Percentiles rank a stretch among this genome's conserved stretches.
Conservation (phyloP, 2,888 invertebrate species). For the Epistrophe eligans region DNA sequence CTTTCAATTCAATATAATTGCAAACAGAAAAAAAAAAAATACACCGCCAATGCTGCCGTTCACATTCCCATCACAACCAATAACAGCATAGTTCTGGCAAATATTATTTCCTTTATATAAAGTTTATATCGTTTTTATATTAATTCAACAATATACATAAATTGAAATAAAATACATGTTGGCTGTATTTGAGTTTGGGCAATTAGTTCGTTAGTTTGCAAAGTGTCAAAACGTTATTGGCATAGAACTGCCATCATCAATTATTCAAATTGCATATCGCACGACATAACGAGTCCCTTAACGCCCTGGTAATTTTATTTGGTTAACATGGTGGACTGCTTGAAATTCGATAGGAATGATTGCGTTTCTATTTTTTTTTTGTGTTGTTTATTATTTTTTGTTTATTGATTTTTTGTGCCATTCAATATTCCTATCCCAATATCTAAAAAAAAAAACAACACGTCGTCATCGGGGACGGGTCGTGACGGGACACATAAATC, state of each 20-base stretch:
- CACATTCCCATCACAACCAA: neutral
- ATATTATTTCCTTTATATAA: neutral
- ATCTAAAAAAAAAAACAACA: neutral
- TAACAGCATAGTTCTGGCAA: neutral
- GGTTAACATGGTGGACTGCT: slow-evolving; percentile 6
- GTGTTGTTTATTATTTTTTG: neutral
- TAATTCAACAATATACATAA: neutral
- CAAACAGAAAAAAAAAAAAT: neutral
- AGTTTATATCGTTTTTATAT: neutral
- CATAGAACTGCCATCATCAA: slow-evolving; percentile 38
- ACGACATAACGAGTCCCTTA: neutral
- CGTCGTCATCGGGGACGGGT: neutral
- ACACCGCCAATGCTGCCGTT: neutral
- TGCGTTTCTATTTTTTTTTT: slow-evolving; percentile 2
- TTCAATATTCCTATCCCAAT: neutral
- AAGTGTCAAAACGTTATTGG: slow-evolving; percentile 37
- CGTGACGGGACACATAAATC: slow-evolving; percentile 5
- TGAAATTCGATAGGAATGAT: slow-evolving; percentile 32
- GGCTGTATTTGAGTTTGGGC: slow-evolving; percentile 10
- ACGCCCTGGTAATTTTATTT: slow-evolving; percentile 33
- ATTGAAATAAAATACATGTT: slow-evolving; percentile 10
- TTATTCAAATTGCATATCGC: slow-evolving; percentile 36
- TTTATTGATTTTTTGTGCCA: slow-evolving; percentile 18
- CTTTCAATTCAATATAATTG: neutral
- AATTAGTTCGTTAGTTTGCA: slow-evolving; percentile 41